These are phyloP conservation scores for Molossus alvarezi DNA, from an alignment of 2,797 vertebrate genomes.

Conservation along the genomic window DNA sequence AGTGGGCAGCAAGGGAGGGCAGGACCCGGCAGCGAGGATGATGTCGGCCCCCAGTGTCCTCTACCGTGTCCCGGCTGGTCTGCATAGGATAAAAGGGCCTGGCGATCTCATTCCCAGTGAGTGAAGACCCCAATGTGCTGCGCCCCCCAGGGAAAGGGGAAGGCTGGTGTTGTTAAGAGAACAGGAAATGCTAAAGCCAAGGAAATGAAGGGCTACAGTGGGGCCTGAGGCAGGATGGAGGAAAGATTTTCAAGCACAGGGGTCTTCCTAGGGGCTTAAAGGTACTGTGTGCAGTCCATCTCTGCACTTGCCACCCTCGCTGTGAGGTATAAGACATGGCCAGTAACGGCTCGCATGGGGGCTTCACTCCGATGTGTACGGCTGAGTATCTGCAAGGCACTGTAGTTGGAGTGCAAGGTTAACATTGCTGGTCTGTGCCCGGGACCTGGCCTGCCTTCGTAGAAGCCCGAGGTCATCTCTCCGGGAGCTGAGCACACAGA, in stretches of 20 bases:
- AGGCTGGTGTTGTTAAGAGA: neutral
- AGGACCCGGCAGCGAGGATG: neutral
- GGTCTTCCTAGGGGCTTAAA: neutral
- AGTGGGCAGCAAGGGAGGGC: neutral
- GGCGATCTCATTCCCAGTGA: neutral
- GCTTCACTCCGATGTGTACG: neutral
- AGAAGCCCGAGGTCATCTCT: constrained; percentile 53
- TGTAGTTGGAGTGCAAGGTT: constrained; percentile 74
- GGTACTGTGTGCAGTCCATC: neutral
- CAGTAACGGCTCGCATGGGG: neutral
- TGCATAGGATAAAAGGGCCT: neutral
- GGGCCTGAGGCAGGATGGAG: constrained; percentile 35
- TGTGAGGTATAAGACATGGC: constrained; percentile 48
- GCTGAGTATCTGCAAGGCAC: constrained; percentile 81
- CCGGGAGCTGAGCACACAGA: neutral
- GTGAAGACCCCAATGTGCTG: neutral
- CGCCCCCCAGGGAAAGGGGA: neutral
- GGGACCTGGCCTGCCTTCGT: constrained; percentile 40
- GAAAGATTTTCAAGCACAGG: neutral
- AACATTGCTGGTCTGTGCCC: constrained; percentile 70
- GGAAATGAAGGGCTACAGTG: neutral
- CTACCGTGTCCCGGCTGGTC: neutral
- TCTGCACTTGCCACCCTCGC: constrained; percentile 1
- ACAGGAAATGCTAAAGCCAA: neutral
- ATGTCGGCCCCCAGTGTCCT: neutral